Conservation (phyloP, 2,113 vertebrate genomes). For the Numida meleagris region DNA sequence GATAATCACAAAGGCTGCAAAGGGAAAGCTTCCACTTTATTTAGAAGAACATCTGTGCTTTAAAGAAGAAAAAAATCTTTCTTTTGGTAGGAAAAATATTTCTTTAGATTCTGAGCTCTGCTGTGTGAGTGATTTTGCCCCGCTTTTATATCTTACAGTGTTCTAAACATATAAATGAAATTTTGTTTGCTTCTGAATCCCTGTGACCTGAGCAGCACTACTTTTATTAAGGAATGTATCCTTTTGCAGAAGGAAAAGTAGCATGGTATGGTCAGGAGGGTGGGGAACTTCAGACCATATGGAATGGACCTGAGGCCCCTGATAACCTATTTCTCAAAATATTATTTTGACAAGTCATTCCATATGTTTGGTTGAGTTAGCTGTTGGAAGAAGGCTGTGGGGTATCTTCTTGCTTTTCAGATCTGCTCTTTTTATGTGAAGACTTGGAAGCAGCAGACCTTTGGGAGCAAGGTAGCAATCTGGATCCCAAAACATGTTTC, state of each 20-base stretch:
- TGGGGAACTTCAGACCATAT: slow-evolving; percentile 28
- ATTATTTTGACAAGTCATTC: slow-evolving; percentile 45
- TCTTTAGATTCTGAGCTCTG: neutral
- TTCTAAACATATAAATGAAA: slow-evolving; percentile 17
- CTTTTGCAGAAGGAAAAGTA: neutral
- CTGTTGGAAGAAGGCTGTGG: slow-evolving; percentile 14
- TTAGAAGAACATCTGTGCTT: neutral
- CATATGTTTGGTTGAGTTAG: slow-evolving; percentile 24
- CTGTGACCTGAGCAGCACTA: neutral
- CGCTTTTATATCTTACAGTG: neutral
- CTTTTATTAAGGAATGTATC: slow-evolving; percentile 19
- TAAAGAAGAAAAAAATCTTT: slow-evolving; percentile 6
- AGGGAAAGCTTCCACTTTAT: slow-evolving; percentile 4
- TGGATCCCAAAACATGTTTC: slow-evolving; percentile 23
- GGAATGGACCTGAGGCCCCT: slow-evolving; percentile 28
- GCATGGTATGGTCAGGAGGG: neutral
- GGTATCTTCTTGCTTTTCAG: slow-evolving; percentile 30
- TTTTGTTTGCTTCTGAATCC: slow-evolving; percentile 7
- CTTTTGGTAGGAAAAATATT: neutral
- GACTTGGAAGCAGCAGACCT: slow-evolving; percentile 4
- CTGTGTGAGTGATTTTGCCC: neutral
- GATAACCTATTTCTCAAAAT: slow-evolving; percentile 48
- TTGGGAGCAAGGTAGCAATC: slow-evolving; percentile 38
- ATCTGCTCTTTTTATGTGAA: slow-evolving; percentile 8
- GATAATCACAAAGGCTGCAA: slow-evolving; percentile 36